phyloP scores from a whole-genome alignment of 2,113 vertebrate species.

The Nycticebus coucang region DNA sequence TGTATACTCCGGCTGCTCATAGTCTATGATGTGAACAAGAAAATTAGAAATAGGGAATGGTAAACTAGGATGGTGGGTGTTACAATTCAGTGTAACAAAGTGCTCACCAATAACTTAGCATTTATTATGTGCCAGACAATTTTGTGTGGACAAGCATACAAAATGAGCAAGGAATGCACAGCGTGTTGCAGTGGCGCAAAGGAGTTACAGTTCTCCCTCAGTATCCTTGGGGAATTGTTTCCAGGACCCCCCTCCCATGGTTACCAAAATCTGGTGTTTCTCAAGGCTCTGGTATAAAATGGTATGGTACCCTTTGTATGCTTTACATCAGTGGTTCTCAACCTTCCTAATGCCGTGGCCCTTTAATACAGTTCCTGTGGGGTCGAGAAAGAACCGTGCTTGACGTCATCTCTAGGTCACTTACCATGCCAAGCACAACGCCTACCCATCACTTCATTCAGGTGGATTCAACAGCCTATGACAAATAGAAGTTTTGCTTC shows the following conservation, averaged over 20 bases:
- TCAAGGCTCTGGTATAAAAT: not conserved
- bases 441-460: not conserved
- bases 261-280: not conserved
- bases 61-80: not conserved
- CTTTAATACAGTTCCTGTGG: no score
- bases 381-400: no score
- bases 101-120: no score
- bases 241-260: not conserved
- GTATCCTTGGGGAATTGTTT: not conserved
- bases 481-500: not conserved
- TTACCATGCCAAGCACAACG: not conserved
- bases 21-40: not conserved
- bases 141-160: not conserved
- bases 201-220: not conserved
- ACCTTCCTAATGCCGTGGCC: no score
- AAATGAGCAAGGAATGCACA: not conserved
- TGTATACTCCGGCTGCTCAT: not conserved
- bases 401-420: not conserved
- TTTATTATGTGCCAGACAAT: no score
- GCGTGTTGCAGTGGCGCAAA: not conserved
- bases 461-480: not conserved
- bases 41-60: not conserved
- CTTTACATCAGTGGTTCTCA: not conserved
- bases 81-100: not conserved
- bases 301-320: not conserved